Base-by-base conservation (phyloP, 1,140 invertebrate species). In the Polypedilum vanderplanki region DNA sequence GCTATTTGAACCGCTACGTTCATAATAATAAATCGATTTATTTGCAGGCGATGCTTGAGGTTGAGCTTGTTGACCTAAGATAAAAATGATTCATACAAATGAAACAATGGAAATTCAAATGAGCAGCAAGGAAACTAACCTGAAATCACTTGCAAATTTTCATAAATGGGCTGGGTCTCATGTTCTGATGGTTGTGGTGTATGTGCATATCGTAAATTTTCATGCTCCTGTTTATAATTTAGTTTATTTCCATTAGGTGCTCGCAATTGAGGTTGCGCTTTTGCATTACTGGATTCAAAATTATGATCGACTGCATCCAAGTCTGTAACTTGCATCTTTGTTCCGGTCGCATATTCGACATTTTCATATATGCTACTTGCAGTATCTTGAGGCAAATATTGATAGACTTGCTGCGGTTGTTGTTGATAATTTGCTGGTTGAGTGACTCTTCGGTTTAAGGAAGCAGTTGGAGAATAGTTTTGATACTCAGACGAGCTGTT, bases 61-160 rank as follows among this genome's bases (percentile, higher is more conserved):
- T 77, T 83, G 81, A 1, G 81, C 81, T 22, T 80, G 76, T 75
- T 82, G 81, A 0, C 81, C 75, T 76, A 73, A 73, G 75, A 40
- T 9, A 40, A 22, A 15, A 24, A 18, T 74, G 3, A 7, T 5
- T 41, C 7, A 33, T n/a, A 64, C 5, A 57, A 41, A 8, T 75
- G 57, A 15, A 24, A 41, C 20, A 33, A 74, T n/a, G 7, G n/a
- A 9, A 15, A 64, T 64, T 75, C 12, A 64, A 12, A 22, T 20
- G 74, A 24, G 17, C 3, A 41, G n/a, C 33, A 15, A n/a, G 9
- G 3, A 15, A n/a, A 41, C 20, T 40, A 64, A 77, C 76, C 79
- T 65, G 80, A 80, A 75, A 87, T 84, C 64, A 88, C 87, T 76
- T 90, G 87, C 46, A 91, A 86, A 79, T 91, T 91, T 82, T 92